Evolutionary conservation across 2,113 vertebrate genomes (phyloP), one percentile per base, ranked within the genome.

Genomic region (Amblyornis subalaris): DNA sequence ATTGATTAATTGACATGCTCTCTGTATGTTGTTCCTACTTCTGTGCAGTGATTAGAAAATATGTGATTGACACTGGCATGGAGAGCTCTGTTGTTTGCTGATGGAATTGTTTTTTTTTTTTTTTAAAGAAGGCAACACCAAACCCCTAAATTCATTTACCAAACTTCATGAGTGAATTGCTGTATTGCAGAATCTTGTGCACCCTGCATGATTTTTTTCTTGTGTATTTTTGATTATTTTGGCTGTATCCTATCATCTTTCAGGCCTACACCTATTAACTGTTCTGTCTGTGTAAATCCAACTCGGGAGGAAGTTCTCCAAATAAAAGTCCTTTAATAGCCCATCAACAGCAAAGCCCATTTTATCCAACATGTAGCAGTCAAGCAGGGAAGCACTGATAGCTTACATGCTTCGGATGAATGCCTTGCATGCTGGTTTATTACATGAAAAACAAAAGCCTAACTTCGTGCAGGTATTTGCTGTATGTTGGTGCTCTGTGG

Each of bases 1-100:
- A 94, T 93, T 93, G 88, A 95, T 96, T 93, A 90, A 86, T 51
- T 58, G 84, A 38, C 78, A 76, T 79, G 75, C 76, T 92, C 29
- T 94, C 47, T 88, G 47, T 91, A 84, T 24, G 47, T 86, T 35
- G 10, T 89, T 64, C 44, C n/a, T 90, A 35, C 60, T 88, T 87
- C 57, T 86, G n/a, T 93, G 89, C 80, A 66, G 61, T 44, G 83
- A 73, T 90, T 95, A 91, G 76, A 71, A 92, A 95, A 83, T 82
- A 65, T 0, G 15, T 93, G 89, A 95, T 96, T 96, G 79, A 81
- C 89, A 71, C 85, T 62, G 86, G 66, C 64, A 21, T 62, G 28
- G 55, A 85, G n/a, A 74, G 66, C 21, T 81, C 78, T 69, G 26
- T 80, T 92, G 85, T 94, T 94, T 92, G 69, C 80, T 96, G 84